Conservation (phyloP, 2,888 invertebrate species). For the Capitulum mitella region DNA sequence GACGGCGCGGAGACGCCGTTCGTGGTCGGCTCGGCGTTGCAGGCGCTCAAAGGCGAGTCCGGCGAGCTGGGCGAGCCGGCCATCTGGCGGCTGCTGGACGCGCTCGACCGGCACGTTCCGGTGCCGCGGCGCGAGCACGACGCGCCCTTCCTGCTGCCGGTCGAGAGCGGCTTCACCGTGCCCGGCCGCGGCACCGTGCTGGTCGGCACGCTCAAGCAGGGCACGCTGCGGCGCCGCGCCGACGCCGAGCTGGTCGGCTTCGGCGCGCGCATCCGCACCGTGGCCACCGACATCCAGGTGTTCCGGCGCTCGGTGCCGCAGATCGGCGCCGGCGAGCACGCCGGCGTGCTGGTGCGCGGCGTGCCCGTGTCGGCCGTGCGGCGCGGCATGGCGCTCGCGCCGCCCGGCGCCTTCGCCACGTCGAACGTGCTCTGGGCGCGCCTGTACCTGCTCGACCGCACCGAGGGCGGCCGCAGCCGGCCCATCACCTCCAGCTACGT, state of each 20-base stretch:
- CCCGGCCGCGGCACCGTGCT: constrained; percentile 87
- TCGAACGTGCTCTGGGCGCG: constrained; percentile 79
- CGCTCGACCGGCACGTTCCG: constrained; percentile 77
- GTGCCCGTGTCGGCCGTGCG: constrained; percentile 54
- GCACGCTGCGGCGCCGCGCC: constrained; percentile 72
- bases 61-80: constrained; percentile 72
- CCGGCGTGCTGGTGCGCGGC: constrained; percentile 94
- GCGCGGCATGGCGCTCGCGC: constrained; percentile 54
- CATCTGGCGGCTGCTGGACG: constrained; percentile 69
- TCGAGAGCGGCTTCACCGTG: constrained; percentile 87
- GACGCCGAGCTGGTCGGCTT: constrained; percentile 89
- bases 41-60: constrained; percentile 77
- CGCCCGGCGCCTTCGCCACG: constrained; percentile 66
- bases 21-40: constrained; percentile 79
- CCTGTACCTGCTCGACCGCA: constrained; percentile 71
- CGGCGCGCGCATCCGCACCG: constrained; percentile 56
- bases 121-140: constrained; percentile 81
- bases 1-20: constrained; percentile 83
- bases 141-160: constrained; percentile 87
- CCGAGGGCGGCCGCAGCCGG: constrained; percentile 83
- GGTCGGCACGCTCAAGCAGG: constrained; percentile 85
- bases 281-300: constrained; percentile 78
- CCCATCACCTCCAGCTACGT: constrained; percentile 76
- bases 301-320: constrained; percentile 89
- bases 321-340: constrained; percentile 92